phyloP scores from a whole-genome alignment of 2,113 vertebrate genomes.

The Nymphicus hollandicus region DNA sequence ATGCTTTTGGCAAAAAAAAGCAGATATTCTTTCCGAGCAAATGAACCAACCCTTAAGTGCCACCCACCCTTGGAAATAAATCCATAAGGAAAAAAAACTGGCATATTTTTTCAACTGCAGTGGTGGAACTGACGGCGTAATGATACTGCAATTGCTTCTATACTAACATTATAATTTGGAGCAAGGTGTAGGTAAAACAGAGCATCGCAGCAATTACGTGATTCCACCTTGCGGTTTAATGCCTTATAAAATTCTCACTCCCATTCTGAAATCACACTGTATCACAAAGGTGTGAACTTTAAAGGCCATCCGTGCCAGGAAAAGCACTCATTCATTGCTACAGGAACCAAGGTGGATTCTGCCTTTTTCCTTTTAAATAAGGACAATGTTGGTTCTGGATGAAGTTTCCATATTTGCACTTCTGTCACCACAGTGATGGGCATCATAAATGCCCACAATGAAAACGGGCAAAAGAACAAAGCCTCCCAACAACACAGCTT shows the following conservation, averaged over 20 bases:
- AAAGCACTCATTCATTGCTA: not conserved
- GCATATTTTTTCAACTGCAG: not conserved
- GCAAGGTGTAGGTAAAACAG: conserved; percentile 17
- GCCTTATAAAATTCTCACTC: not conserved
- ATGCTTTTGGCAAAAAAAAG: not conserved
- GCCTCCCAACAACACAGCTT: not conserved
- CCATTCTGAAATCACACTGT: not conserved
- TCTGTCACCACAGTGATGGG: not conserved
- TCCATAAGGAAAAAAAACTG: not conserved
- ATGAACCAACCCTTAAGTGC: not conserved
- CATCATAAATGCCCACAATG: not conserved
- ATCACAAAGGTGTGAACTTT: not conserved
- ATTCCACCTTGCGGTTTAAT: not conserved
- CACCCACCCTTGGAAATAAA: not conserved
- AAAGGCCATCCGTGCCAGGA: not conserved
- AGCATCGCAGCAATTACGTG: not conserved
- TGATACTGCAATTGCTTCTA: conserved; percentile 4
- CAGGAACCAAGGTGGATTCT: not conserved
- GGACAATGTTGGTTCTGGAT: not conserved
- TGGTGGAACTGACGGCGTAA: not conserved
- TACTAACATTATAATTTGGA: conserved; percentile 20
- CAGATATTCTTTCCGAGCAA: not conserved
- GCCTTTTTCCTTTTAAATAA: not conserved
- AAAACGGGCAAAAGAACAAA: not conserved
- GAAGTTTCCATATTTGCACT: not conserved